Evolutionary conservation across 1,140 invertebrate species (phyloP).

Genomic region (Microplitis demolitor): DNA sequence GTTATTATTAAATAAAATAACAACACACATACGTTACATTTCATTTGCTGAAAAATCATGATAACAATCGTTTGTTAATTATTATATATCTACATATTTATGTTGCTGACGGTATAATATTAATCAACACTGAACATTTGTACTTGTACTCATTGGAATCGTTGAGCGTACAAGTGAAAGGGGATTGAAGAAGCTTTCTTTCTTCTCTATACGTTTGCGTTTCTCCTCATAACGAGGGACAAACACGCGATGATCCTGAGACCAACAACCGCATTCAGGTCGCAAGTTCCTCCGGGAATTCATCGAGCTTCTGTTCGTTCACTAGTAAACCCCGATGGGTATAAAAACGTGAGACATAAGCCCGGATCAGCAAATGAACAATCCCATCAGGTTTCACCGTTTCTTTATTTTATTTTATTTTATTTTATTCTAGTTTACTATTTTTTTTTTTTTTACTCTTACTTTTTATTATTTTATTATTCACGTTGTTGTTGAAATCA

Average conservation of each 20-base stretch:
- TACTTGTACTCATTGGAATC: not conserved
- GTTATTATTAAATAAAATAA: too few species aligned
- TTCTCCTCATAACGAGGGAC: conserved; percentile 2
- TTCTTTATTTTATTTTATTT: not conserved
- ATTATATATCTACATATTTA: too few species aligned
- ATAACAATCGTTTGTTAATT: not conserved
- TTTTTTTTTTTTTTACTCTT: not conserved
- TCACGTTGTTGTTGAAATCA: not conserved
- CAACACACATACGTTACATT: too few species aligned
- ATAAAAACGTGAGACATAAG: conserved; percentile 2
- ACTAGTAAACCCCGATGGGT: not conserved
- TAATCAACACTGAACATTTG: too few species aligned
- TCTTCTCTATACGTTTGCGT: not conserved
- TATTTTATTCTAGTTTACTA: not conserved
- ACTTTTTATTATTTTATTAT: not conserved
- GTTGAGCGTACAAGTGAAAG: not conserved
- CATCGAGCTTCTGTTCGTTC: not conserved
- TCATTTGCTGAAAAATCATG: not conserved
- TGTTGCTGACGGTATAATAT: too few species aligned
- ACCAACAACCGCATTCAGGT: not conserved
- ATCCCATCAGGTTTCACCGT: not conserved
- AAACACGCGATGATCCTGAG: conserved; percentile 15
- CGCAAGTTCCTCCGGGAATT: conserved; percentile 3
- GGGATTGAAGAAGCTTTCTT: not conserved
- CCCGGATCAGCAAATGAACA: not conserved